Percentiles rank a stretch among this genome's conserved stretches.
Evolutionary conservation across 2,888 invertebrate species (phyloP).

Genomic region (Pyralis farinalis): DNA sequence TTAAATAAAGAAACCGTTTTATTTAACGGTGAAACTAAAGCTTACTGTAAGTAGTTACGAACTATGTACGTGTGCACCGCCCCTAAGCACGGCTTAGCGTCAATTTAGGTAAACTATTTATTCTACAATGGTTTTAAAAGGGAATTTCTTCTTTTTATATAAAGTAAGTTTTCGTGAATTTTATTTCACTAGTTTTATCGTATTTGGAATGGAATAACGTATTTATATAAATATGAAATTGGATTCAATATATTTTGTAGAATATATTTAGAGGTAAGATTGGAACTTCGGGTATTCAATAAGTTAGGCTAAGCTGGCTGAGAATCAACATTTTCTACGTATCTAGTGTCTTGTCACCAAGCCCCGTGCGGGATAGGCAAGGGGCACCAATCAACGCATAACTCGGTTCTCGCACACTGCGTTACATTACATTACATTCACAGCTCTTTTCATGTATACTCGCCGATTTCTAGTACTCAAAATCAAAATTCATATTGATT

Average conservation of each 20-base stretch:
- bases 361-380: no score
- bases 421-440: no score
- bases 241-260: background rate
- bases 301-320: no score
- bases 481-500: no score
- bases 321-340: no score
- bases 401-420: no score
- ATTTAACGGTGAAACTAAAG: constrained; percentile 11
- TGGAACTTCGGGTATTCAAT: no score
- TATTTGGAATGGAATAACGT: background rate
- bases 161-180: background rate
- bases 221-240: background rate
- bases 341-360: no score
- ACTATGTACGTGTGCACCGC: constrained; percentile 9
- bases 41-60: constrained; percentile 10
- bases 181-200: background rate
- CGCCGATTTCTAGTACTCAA: no score
- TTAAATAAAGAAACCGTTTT: constrained; percentile 11
- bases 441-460: no score
- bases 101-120: constrained; percentile 11
- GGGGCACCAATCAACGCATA: no score
- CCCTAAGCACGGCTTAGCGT: constrained; percentile 8
- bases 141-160: background rate
- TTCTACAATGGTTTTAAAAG: constrained; percentile 1
- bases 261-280: background rate